Evolutionary conservation across 2,113 vertebrate genomes (phyloP).

Genomic region (Pteropus alecto): DNA sequence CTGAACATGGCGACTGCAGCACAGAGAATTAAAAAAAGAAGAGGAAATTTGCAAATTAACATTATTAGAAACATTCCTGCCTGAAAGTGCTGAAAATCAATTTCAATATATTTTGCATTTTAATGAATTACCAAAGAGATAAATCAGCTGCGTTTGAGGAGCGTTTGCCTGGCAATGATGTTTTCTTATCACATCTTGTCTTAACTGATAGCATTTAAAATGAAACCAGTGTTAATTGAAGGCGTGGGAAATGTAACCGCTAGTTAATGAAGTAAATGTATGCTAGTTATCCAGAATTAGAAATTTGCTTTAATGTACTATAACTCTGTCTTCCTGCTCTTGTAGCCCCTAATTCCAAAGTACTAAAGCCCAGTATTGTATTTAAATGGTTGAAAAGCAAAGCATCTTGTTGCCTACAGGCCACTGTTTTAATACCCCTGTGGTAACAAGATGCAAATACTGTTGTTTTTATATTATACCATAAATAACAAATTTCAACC

Average conservation of each 20-base stretch:
- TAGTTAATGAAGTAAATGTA: conserved; percentile 79
- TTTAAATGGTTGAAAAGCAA: background rate
- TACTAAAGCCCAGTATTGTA: background rate
- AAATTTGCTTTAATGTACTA: conserved; percentile 49
- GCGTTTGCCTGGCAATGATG: conserved; percentile 72
- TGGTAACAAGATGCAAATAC: conserved; percentile 6
- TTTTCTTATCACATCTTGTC: conserved; percentile 79
- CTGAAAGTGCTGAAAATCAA: conserved; percentile 86
- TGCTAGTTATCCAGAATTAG: conserved; percentile 54
- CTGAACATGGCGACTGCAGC: conserved; percentile 79
- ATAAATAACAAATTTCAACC: background rate
- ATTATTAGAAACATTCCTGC: conserved; percentile 84
- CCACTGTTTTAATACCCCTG: background rate
- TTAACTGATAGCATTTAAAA: conserved; percentile 80
- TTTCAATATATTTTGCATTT: conserved; percentile 88
- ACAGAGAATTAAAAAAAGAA: conserved; percentile 68
- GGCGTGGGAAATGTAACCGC: conserved; percentile 72
- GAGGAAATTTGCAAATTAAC: conserved; percentile 85
- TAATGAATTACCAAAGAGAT: conserved; percentile 84
- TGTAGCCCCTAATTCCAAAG: background rate
- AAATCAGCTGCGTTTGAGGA: conserved; percentile 82
- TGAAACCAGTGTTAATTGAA: conserved; percentile 83
- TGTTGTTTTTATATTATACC: background rate
- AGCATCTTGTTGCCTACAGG: background rate
- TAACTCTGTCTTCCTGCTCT: background rate